Conservation (phyloP, 2,888 invertebrate species). For the Pardosa pseudoannulata region DNA sequence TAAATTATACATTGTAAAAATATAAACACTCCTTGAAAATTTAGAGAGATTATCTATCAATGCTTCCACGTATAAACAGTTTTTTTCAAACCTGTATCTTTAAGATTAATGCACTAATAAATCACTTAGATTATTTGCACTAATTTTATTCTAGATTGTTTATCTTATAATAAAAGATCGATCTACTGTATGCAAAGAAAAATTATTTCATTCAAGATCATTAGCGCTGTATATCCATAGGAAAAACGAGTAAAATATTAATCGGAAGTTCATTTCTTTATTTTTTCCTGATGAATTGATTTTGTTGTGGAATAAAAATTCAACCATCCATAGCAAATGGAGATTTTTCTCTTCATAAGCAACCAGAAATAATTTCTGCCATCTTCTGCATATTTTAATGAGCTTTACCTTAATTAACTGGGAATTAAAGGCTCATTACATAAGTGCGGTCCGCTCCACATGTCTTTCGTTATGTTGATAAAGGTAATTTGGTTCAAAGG, state of each 20-base stretch:
- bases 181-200: not conserved
- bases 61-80: no score
- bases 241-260: no score
- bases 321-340: constrained; percentile 23
- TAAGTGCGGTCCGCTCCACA: constrained; percentile 16
- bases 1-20: no score
- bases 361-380: constrained; percentile 20
- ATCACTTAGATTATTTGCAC: no score
- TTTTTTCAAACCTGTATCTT: no score
- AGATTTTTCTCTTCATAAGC: constrained; percentile 22
- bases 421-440: constrained; percentile 49
- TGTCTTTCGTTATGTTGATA: constrained; percentile 22
- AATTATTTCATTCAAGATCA: not conserved
- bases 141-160: no score
- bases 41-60: no score
- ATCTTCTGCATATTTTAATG: constrained; percentile 49
- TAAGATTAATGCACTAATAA: no score
- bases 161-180: no score
- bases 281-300: not conserved
- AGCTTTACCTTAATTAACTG: constrained; percentile 48
- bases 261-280: not conserved
- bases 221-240: not conserved
- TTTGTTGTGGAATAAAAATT: constrained; percentile 18
- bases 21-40: no score
- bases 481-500: constrained; percentile 47